Conservation (phyloP, 2,888 invertebrate species). For the Volucella bombylans region DNA sequence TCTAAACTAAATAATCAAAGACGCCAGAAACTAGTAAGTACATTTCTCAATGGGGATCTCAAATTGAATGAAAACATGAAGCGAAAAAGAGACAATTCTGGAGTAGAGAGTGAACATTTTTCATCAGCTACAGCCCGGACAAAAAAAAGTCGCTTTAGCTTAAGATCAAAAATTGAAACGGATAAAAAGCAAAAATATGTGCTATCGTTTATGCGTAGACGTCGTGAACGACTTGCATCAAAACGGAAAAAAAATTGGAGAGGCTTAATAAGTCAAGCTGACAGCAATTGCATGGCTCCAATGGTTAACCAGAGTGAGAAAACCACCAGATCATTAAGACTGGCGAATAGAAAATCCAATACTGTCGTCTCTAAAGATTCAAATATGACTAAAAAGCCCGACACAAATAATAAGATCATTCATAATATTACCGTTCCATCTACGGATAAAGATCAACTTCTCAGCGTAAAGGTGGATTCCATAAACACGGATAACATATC, state of each 20-base stretch:
- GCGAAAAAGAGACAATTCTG: constrained; percentile 58
- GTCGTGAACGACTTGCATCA: constrained; percentile 48
- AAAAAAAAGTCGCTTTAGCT: constrained; percentile 74
- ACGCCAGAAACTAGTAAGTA: constrained; percentile 30
- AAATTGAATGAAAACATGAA: constrained; percentile 22
- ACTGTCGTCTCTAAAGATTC: constrained; percentile 15
- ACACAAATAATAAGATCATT: not conserved
- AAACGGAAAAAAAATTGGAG: constrained; percentile 62
- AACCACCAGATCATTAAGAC: constrained; percentile 51
- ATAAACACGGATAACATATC: not conserved
- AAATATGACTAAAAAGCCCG: not conserved
- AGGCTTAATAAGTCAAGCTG: constrained; percentile 25
- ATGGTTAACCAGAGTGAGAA: not conserved
- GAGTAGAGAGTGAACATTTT: constrained; percentile 68
- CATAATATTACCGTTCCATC: not conserved
- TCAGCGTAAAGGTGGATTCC: constrained; percentile 15
- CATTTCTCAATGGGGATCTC: constrained; percentile 26
- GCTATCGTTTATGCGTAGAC: constrained; percentile 45
- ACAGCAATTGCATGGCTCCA: constrained; percentile 1
- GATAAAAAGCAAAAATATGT: constrained; percentile 53
- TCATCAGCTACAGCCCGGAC: constrained; percentile 34
- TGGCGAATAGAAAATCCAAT: constrained; percentile 53
- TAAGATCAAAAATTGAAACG: constrained; percentile 40
- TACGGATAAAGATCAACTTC: not conserved
- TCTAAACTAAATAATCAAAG: constrained; percentile 38